Conservation (phyloP, 2,797 vertebrate genomes). For the Paedocypris micromegethes region DNA sequence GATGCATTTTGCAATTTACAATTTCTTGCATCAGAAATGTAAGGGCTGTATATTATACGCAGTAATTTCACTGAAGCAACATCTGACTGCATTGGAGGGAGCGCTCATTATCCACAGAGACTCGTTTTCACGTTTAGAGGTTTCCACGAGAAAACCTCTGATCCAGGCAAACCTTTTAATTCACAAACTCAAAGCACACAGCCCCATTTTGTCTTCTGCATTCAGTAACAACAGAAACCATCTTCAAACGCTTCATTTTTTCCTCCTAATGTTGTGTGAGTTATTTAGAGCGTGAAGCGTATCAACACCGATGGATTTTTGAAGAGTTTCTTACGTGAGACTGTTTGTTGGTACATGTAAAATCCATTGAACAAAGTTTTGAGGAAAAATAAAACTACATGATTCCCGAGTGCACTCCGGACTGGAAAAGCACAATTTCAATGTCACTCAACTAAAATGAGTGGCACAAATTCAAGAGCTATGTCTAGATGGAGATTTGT, state of each 20-base stretch:
- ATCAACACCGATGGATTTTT: not conserved
- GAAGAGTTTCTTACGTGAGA: not conserved
- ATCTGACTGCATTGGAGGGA: constrained; percentile 6
- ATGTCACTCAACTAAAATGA: no score
- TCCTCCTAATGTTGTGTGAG: constrained; percentile 17
- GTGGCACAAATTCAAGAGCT: no score
- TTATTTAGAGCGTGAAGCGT: constrained; percentile 3
- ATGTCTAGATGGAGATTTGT: no score
- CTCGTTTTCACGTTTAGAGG: constrained; percentile 1
- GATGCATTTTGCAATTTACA: constrained; percentile 5
- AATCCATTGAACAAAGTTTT: not conserved
- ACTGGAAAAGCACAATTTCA: no score
- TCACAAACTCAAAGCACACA: constrained; percentile 14
- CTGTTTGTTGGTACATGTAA: not conserved
- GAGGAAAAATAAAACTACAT: no score
- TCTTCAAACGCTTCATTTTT: constrained; percentile 21
- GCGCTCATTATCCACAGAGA: constrained; percentile 15
- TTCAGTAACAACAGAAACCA: constrained; percentile 11
- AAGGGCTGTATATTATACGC: not conserved
- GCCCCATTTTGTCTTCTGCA: constrained; percentile 7
- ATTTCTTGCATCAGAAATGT: constrained; percentile 25
- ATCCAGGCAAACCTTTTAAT: constrained; percentile 16
- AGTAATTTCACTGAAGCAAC: constrained; percentile 8
- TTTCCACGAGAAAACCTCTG: constrained; percentile 9
- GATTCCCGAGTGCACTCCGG: no score